Evolutionary conservation across 2,797 vertebrate genomes (phyloP), one percentile per base, ranked within the genome.

Genomic region (Pagetopsis macropterus): DNA sequence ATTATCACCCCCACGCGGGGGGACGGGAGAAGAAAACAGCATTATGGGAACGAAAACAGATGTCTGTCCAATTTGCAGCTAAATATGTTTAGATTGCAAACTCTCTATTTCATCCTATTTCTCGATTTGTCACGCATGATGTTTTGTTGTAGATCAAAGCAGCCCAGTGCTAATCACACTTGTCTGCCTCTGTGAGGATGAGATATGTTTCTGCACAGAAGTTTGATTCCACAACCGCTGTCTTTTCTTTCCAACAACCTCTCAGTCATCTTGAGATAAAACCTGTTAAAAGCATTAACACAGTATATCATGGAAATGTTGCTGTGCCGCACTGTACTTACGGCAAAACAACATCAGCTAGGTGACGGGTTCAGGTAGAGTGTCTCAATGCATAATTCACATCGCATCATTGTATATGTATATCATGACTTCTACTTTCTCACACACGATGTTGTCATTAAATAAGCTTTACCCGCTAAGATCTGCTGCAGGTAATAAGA

Each of bases 311-410:
- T 13, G 27, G 40, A 65, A 19, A 62, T 63, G 57, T 33, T 65
- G 33, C 21, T 43, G 37, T 70, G 63, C 72, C 67, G 58, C 31
- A 14, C 55, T 44, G 59, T 63, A 78, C 84, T 83, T 80, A 83
- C 65, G 62, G 51, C 27, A 23, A 64, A 71, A 73, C 59, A 46
- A 59, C 15, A 14, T 19, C 5, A 9, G 41, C 43, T 15, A 15
- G 17, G 60, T 51, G 52, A 41, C 2, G 3, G 64, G 82, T 83
- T 86, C 76, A 75, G 72, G 70, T 66, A 11, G 49, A 76, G 52
- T 21, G 65, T 33, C 48, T 63, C 57, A 1, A 84, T 84, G 70
- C 69, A 83, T 84, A 73, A 85, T 87, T 84, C 49, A 88, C 15
- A 0, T 52, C 40, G 55, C 11, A 46, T 37, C 44, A 5, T 64